Base-by-base conservation (phyloP, 2,113 vertebrate genomes). In the Hippopotamus amphibius region DNA sequence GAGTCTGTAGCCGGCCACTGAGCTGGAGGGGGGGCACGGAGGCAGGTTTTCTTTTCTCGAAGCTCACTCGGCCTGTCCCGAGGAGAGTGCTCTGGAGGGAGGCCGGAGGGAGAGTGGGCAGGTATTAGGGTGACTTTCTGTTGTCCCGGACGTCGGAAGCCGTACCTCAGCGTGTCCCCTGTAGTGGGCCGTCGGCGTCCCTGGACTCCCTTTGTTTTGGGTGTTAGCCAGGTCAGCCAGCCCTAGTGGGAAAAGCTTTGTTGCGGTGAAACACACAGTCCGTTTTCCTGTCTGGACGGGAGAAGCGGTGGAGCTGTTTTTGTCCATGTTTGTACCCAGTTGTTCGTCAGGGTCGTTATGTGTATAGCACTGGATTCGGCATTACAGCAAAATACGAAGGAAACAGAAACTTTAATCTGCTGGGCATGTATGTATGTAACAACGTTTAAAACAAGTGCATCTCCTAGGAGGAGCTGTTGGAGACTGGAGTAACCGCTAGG, bases 151-250 rank as follows among this genome's bases (percentile, higher is more conserved):
- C 53, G 0, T 9, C 5, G 2, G 74, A 43, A 76, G 46, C 17
- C 53, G n/a, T 26, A 6, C 43, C 16, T 61, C 13, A 11, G 0
- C 3, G 4, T 26, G 43, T 30, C n/a, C 17, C 59, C 3, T 9
- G 0, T 14, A 2, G 6, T 1, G 59, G 59, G 22, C 16, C 14
- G 10, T 48, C 33, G 8, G 4, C 24, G 2, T 8, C 68, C 30
- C 0, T 26, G 12, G 43, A 30, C 50, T 30, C 14, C 2, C 7
- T 65, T 30, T 65, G 12, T 41, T 19, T 28, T 19, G 9, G 17
- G 43, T 7, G 9, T 43, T 50, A 66, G 46, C 57, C 80, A 30
- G 13, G 13, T 65, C 19, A 7, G 43, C 59, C 30, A 4, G 17
- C 53, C 11, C 11, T 7, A 11, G 26, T 53, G 72, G 33, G 14